phyloP scores from a whole-genome alignment of 2,888 invertebrate genomes.

The Macrosoma leucophasiata region DNA sequence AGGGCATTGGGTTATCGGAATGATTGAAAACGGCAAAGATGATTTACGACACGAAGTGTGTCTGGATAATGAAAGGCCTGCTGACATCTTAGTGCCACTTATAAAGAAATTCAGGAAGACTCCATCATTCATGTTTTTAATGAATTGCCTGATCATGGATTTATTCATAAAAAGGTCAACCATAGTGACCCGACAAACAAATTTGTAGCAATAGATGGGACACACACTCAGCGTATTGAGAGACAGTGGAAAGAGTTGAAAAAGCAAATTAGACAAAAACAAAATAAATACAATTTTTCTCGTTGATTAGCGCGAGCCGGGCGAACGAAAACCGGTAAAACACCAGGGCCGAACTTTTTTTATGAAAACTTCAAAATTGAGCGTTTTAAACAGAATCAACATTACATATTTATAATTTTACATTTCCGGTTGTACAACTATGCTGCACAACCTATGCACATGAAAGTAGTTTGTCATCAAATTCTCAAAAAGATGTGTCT shows the following conservation, averaged over 20 bases:
- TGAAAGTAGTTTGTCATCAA: too few relatives aligned
- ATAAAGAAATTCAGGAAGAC: slow-evolving; percentile 23
- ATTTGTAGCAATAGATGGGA: slow-evolving; percentile 13
- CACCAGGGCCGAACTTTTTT: too few relatives aligned
- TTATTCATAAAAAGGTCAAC: slow-evolving; percentile 16
- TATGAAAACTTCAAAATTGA: too few relatives aligned
- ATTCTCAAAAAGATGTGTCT: too few relatives aligned
- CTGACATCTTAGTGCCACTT: slow-evolving; percentile 20
- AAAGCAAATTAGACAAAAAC: slow-evolving; percentile 3
- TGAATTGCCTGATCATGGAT: slow-evolving; percentile 14
- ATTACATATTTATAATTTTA: too few relatives aligned
- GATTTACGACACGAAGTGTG: slow-evolving; percentile 21
- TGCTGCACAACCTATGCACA: too few relatives aligned
- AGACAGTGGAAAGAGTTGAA: slow-evolving; percentile 14
- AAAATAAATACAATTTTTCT: slow-evolving; percentile 5
- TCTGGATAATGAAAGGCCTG: slow-evolving; percentile 14
- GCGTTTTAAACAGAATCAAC: too few relatives aligned
- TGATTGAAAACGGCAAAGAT: slow-evolving; percentile 22
- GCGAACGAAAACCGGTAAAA: too few relatives aligned
- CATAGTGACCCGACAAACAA: slow-evolving; percentile 12
- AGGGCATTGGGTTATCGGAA: slow-evolving; percentile 24
- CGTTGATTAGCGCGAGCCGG: too few relatives aligned
- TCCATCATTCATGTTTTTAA: slow-evolving; percentile 22
- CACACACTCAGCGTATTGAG: slow-evolving; percentile 13
- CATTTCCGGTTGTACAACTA: too few relatives aligned